These are phyloP conservation scores for Drosophila tristis DNA, from an alignment of 1,140 invertebrate species.

Conservation along the genomic window DNA sequence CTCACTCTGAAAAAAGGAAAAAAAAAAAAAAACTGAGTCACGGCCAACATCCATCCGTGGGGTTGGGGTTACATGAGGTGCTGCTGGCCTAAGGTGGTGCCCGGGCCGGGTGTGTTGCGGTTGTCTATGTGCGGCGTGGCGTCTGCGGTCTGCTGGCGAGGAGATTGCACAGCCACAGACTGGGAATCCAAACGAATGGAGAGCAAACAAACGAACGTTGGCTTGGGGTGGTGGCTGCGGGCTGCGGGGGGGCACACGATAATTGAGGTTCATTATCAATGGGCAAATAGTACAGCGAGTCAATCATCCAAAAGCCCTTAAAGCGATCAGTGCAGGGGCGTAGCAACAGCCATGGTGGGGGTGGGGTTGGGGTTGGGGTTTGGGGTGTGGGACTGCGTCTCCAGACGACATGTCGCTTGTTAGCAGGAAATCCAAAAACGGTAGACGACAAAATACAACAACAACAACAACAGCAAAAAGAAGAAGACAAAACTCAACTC, in stretches of 20 bases:
- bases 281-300: constrained; percentile 74
- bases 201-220: constrained; percentile 60
- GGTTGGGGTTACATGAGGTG: constrained; percentile 9
- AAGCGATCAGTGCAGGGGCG: constrained; percentile 47
- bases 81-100: constrained; percentile 1
- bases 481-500: constrained; percentile 7
- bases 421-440: constrained; percentile 17
- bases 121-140: neutral
- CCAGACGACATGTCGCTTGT: constrained; percentile 34
- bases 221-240: too few species aligned
- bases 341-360: too few species aligned
- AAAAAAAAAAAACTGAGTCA: constrained; percentile 56
- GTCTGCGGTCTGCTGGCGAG: neutral
- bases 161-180: constrained; percentile 23
- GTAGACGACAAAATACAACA: too few species aligned
- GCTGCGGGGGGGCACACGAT: constrained; percentile 47
- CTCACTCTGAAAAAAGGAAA: constrained; percentile 27
- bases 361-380: neutral
- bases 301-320: constrained; percentile 64
- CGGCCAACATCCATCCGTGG: constrained; percentile 35
- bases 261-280: constrained; percentile 79
- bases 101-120: neutral
- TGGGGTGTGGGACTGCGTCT: neutral
- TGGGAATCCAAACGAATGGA: neutral
- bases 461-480: too few species aligned